Evolutionary conservation across 2,888 invertebrate genomes (phyloP), one percentile per base, ranked within the genome.

Genomic region (Polydrusus pterygomalis): DNA sequence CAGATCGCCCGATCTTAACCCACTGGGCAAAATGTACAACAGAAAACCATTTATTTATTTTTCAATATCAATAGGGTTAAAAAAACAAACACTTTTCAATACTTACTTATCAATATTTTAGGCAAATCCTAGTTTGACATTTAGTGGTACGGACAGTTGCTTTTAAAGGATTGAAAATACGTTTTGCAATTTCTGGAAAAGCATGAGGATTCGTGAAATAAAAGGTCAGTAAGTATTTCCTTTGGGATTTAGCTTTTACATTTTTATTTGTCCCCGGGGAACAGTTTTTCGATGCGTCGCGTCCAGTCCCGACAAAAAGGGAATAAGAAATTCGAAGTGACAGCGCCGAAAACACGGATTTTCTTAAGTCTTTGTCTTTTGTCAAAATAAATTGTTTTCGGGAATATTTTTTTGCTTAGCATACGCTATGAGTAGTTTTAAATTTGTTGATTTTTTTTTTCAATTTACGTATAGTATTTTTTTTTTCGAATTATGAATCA

Each of bases 221-320:
- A 78, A 78, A 78, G 78, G 78, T 78, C 78, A 78, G 75, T 75
- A 65, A 75, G 75, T 75, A 78, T 72, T 75, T 77, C 72, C 63
- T 71, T 67, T 56, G 72, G 77, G 78, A 69, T 78, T 78, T 75
- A 58, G 77, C 81, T 80, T 79, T 81, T 81, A 82, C 79, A 80
- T 81, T 83, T 83, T 83, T 83, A 83, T 82, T 80, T 79, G 80
- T 83, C 83, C 83, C 80, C 34, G 63, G 81, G 83, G 83, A 82
- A 77, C 77, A 79, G 81, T 80, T 81, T 78, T 77, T 71, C 73
- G 75, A 80, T 80, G 79, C 77, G 80, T 81, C 82, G 80, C 82
- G 80, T 81, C 81, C 80, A 78, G 58, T 76, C 77, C 74, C 77
- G 64, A 70, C 75, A 75, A 70, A 64, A 72, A 68, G 56, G 69